Conservation (phyloP, 2,888 invertebrate species). For the Patella ulyssiponensis region DNA sequence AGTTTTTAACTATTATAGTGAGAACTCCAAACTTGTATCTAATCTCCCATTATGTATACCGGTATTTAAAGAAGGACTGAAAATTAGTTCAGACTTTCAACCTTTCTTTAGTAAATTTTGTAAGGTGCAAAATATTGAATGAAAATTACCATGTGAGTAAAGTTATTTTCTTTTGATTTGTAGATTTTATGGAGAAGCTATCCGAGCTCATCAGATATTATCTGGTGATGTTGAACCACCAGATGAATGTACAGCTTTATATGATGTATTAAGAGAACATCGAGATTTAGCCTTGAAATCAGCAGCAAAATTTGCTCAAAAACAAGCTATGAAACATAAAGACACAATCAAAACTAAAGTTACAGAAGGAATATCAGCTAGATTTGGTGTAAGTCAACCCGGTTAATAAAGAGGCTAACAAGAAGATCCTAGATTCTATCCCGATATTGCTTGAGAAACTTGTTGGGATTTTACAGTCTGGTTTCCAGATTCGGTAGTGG, state of each 20-base stretch:
- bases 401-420: background rate
- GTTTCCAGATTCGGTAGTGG: too few relatives aligned
- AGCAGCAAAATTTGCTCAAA: conserved; percentile 53
- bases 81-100: too few relatives aligned
- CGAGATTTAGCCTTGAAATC: conserved; percentile 53
- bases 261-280: conserved; percentile 61
- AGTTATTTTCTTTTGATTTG: conserved; percentile 11
- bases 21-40: too few relatives aligned
- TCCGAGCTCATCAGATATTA: conserved; percentile 63
- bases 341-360: conserved; percentile 18
- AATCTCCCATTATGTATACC: too few relatives aligned
- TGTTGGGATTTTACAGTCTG: too few relatives aligned
- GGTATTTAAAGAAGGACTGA: too few relatives aligned
- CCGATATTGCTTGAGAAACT: too few relatives aligned
- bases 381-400: conserved; percentile 23
- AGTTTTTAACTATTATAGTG: too few relatives aligned
- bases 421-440: background rate
- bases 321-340: conserved; percentile 46
- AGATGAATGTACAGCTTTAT: conserved; percentile 57
- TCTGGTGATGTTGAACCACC: conserved; percentile 59
- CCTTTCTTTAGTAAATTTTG: too few relatives aligned
- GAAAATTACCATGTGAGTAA: too few relatives aligned
- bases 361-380: conserved; percentile 15
- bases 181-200: conserved; percentile 64
- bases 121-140: too few relatives aligned